These are phyloP conservation scores for Aleiodes alternator DNA, from an alignment of 2,888 invertebrate species.

Conservation along the genomic window DNA sequence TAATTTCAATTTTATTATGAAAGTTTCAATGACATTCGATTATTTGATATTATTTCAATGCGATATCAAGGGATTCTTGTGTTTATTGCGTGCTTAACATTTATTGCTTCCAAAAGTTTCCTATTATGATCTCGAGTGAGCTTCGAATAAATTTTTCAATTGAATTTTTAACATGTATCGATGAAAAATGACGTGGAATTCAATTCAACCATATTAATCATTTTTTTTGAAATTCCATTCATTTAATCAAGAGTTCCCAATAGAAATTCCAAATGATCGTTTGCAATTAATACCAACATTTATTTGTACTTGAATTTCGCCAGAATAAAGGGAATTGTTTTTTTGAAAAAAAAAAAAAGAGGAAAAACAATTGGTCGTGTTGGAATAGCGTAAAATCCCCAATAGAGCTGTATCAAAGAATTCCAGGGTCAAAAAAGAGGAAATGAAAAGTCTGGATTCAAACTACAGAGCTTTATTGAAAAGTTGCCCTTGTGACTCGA, in stretches of 20 bases:
- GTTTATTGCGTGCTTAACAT: constrained; percentile 28
- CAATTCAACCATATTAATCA: background rate
- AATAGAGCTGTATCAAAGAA: constrained; percentile 22
- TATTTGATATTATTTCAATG: constrained; percentile 25
- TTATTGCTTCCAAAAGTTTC: constrained; percentile 26
- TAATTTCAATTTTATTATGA: constrained; percentile 14
- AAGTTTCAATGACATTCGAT: constrained; percentile 31
- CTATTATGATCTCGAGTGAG: constrained; percentile 19
- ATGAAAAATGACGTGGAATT: constrained; percentile 14
- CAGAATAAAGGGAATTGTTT: too few species aligned
- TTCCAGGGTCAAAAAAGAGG: background rate
- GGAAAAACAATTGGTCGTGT: background rate
- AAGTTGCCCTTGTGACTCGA: constrained; percentile 10
- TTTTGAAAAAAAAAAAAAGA: too few species aligned
- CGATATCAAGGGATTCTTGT: background rate
- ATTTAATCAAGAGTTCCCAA: background rate
- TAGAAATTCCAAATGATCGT: background rate
- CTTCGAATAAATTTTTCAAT: constrained; percentile 9
- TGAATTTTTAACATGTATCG: constrained; percentile 11
- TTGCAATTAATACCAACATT: background rate
- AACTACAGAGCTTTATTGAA: constrained; percentile 2
- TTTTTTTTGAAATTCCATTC: background rate
- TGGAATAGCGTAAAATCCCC: background rate
- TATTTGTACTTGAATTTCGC: background rate
- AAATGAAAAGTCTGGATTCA: background rate